These are phyloP conservation scores for Brachypodius melanocephalos DNA, from an alignment of 2,113 vertebrate genomes.

Conservation along the genomic window DNA sequence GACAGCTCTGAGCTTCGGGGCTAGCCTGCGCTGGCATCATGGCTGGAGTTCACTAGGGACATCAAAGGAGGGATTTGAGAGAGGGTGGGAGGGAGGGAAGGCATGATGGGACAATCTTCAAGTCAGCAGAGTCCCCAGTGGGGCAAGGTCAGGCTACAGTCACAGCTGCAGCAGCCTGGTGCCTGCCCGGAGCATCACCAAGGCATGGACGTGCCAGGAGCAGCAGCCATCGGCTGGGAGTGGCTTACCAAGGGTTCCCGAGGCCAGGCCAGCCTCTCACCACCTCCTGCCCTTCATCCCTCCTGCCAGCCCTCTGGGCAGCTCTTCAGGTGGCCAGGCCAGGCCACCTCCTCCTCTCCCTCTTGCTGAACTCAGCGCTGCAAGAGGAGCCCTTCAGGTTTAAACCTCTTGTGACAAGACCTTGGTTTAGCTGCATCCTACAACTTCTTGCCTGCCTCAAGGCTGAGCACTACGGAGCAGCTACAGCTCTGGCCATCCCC, in stretches of 20 bases:
- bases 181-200: background rate
- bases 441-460: background rate
- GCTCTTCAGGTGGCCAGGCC: background rate
- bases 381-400: background rate
- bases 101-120: constrained; percentile 51
- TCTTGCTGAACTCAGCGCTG: background rate
- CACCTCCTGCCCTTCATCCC: background rate
- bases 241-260: background rate
- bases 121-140: background rate
- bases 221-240: background rate
- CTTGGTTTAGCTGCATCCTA: background rate
- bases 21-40: constrained; percentile 71
- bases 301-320: background rate
- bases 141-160: background rate
- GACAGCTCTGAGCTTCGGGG: constrained; percentile 70
- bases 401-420: background rate
- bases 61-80: constrained; percentile 73
- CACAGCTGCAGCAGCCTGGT: background rate
- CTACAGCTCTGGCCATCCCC: background rate
- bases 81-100: constrained; percentile 40
- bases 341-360: background rate
- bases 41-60: constrained; percentile 71
- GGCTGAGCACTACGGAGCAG: background rate
- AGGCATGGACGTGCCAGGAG: rapidly evolving
- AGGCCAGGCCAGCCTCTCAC: background rate